Conservation (phyloP, 2,113 vertebrate species). For the Catharus bicknelli region DNA sequence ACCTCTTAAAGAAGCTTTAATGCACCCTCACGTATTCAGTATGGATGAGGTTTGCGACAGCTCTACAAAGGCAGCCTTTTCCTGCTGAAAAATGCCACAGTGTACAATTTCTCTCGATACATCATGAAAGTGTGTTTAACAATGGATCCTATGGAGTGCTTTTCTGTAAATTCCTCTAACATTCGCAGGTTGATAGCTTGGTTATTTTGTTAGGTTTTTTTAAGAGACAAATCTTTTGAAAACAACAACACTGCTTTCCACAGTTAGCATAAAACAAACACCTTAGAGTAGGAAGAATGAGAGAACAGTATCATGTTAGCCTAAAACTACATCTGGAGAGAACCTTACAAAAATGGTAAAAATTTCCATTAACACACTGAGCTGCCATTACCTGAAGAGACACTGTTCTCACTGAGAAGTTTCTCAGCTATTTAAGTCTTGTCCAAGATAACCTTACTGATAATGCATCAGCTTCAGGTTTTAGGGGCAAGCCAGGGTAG, state of each 20-base stretch:
- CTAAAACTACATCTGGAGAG: background rate
- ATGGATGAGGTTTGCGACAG: background rate
- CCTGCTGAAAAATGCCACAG: background rate
- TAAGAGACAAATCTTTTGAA: background rate
- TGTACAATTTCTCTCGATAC: background rate
- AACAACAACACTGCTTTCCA: background rate
- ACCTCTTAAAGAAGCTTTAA: background rate
- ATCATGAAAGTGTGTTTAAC: background rate
- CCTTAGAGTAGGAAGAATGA: background rate
- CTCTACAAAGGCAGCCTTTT: background rate
- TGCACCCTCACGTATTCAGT: accelerated
- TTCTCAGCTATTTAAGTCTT: background rate
- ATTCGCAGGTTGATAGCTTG: background rate
- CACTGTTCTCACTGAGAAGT: background rate
- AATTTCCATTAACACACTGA: background rate
- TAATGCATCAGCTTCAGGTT: background rate
- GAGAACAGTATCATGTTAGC: background rate
- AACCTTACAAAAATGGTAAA: background rate
- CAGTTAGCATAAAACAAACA: background rate
- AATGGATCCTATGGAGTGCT: background rate
- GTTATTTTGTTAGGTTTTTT: background rate
- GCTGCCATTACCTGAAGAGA: background rate
- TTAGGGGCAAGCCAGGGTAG: background rate
- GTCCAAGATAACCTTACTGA: background rate
- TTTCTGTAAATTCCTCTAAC: background rate